Base-by-base conservation (phyloP, 2,888 invertebrate genomes). In the Andricus quercusramuli region DNA sequence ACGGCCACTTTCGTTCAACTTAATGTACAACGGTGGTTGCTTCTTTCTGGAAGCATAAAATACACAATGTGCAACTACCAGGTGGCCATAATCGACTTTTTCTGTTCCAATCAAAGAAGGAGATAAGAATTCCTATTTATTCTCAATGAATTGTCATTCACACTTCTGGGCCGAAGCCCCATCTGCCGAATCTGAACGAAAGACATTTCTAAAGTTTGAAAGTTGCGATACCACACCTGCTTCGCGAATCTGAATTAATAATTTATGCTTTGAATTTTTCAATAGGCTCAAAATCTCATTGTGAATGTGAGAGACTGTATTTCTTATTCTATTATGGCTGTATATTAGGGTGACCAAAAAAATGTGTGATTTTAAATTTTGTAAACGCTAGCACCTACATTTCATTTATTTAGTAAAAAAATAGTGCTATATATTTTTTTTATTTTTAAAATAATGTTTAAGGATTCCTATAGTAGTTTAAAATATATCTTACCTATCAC, bases 1-100 rank as follows among this genome's bases (percentile, higher is more conserved):
- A 67, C 83, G 64, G 66, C 78, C 64, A 81, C 81, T 68, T 78
- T 80, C 78, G 65, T 78, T 62, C 47, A 66, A 32, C 66, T 37
- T 25, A 74, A 47, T 32, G 8, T 62, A 77, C 51, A 56, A 20
- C 51, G 77, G 56, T n/a, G 29, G 22, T 20, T 15, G 17, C n/a
- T 56, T 56, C 11, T n/a, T 22, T 22, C 11, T 22, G 3, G 11
- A 11, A 56, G 9, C 8, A 56, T 1, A n/a, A n/a, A 56, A 56
- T 56, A n/a, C 9, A n/a, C 17, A 22, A 56, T 56, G n/a, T 11
- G 3, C n/a, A 9, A 3, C n/a, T 9, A 9, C 1, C 2, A n/a
- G n/a, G 11, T 56, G 56, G 11, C n/a, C 9, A 3, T 56, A n/a
- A n/a, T 56, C 56, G n/a, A n/a, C n/a, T 56, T 56, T 56, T 56